These are phyloP conservation scores for Charaxes varanes DNA, from an alignment of 1,140 invertebrate species.

Conservation along the genomic window DNA sequence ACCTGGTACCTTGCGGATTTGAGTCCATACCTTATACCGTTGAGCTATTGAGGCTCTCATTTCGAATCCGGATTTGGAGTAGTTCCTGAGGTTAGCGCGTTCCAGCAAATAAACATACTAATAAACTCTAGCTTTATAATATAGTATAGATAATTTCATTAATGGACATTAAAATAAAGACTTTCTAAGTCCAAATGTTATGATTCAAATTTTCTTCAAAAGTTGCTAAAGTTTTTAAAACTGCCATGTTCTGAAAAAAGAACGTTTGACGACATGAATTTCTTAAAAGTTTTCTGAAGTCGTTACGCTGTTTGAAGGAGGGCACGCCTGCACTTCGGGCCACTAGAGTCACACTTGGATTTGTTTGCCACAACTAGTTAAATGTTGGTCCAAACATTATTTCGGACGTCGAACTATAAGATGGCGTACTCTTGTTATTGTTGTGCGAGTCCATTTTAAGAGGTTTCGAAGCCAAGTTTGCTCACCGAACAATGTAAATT, in stretches of 20 bases:
- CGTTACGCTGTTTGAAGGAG: conserved; percentile 44
- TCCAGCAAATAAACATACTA: too few relatives aligned
- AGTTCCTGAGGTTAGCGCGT: too few relatives aligned
- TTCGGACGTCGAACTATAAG: conserved; percentile 47
- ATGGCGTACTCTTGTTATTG: conserved; percentile 53
- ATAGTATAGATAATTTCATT: too few relatives aligned
- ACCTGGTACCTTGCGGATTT: too few relatives aligned
- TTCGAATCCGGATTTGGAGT: too few relatives aligned
- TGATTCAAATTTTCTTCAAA: too few relatives aligned
- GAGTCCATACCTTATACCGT: too few relatives aligned
- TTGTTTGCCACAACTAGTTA: conserved; percentile 62
- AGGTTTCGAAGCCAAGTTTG: conserved; percentile 13
- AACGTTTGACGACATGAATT: conserved; percentile 29
- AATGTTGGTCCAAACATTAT: conserved; percentile 63
- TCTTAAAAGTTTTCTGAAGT: conserved; percentile 45
- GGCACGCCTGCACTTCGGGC: conserved; percentile 40
- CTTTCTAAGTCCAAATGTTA: too few relatives aligned
- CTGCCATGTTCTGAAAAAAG: conserved; percentile 9
- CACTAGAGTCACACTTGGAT: conserved; percentile 51
- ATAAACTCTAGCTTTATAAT: too few relatives aligned
- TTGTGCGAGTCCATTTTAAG: conserved; percentile 42
- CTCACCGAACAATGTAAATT: conserved; percentile 14
- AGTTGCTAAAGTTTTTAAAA: conserved; percentile 2
- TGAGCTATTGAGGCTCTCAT: too few relatives aligned
- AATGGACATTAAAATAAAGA: too few relatives aligned